These are phyloP conservation scores for Isurus oxyrinchus DNA, from an alignment of 2,113 vertebrate genomes.

Conservation along the genomic window DNA sequence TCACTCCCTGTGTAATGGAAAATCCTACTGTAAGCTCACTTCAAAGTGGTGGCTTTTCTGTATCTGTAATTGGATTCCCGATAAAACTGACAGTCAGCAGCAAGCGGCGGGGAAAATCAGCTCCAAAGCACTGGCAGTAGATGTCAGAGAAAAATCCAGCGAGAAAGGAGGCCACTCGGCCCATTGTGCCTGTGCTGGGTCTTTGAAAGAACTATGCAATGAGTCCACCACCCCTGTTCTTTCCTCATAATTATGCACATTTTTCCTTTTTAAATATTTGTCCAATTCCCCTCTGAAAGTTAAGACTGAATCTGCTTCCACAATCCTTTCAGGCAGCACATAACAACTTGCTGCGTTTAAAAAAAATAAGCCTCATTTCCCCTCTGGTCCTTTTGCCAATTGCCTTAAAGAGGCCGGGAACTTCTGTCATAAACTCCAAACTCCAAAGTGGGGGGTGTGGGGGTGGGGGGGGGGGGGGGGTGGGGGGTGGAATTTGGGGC, in stretches of 20 bases:
- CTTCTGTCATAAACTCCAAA: not conserved
- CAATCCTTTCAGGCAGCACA: not conserved
- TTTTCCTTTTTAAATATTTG: not conserved
- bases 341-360: too few relatives aligned
- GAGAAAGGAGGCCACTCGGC: not conserved
- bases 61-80: slow-evolving; percentile 15
- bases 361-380: too few relatives aligned
- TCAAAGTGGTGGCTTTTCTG: not conserved
- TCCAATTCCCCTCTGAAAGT: not conserved
- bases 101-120: not conserved
- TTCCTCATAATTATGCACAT: not conserved
- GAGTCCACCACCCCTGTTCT: not conserved
- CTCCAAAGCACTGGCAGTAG: not conserved
- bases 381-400: not conserved
- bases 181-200: not conserved
- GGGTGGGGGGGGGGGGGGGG: too few relatives aligned
- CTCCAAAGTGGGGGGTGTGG: too few relatives aligned
- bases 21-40: not conserved
- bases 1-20: slow-evolving; percentile 22
- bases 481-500: too few relatives aligned
- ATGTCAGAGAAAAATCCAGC: not conserved
- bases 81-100: not conserved
- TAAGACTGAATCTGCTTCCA: not conserved
- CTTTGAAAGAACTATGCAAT: not conserved
- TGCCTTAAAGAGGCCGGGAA: not conserved